Evolutionary conservation across 2,888 invertebrate genomes (phyloP).

Genomic region (Sycophila texana): DNA sequence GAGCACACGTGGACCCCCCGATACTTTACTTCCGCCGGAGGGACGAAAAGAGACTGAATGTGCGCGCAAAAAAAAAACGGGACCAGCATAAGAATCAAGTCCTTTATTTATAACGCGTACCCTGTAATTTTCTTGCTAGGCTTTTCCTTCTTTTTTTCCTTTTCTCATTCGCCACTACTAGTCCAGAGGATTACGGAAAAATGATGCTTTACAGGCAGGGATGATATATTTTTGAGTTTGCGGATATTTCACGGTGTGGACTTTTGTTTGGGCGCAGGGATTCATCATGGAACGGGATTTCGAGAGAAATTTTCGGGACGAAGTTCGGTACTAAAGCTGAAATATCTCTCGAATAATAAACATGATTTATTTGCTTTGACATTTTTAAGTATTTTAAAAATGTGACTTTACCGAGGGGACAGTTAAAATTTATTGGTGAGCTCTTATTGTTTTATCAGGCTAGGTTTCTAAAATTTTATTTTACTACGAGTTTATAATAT

Average conservation of each 20-base stretch:
- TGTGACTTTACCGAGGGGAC: too few species aligned
- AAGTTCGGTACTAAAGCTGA: too few species aligned
- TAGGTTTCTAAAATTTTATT: too few species aligned
- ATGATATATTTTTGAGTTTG: conserved; percentile 9
- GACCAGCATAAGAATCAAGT: conserved; percentile 18
- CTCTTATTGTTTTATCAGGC: too few species aligned
- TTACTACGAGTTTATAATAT: too few species aligned
- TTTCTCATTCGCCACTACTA: not conserved
- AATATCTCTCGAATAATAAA: too few species aligned
- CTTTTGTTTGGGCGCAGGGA: not conserved
- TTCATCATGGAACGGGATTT: not conserved
- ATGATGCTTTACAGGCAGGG: conserved; percentile 1
- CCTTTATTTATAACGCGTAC: conserved; percentile 17
- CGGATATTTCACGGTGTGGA: not conserved
- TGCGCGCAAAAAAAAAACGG: not conserved
- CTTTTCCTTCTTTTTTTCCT: conserved; percentile 4
- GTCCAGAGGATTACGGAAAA: not conserved
- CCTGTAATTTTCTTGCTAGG: conserved; percentile 3
- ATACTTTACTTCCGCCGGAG: not conserved
- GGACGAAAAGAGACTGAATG: not conserved
- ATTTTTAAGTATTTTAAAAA: too few species aligned
- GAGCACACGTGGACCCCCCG: not conserved
- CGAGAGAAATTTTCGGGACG: not conserved
- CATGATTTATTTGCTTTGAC: too few species aligned
- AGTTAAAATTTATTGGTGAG: too few species aligned